Percentiles rank a stretch among this genome's conserved stretches.
Conservation (phyloP, 1,140 invertebrate genomes). For the Daktulosphaira vitifoliae region DNA sequence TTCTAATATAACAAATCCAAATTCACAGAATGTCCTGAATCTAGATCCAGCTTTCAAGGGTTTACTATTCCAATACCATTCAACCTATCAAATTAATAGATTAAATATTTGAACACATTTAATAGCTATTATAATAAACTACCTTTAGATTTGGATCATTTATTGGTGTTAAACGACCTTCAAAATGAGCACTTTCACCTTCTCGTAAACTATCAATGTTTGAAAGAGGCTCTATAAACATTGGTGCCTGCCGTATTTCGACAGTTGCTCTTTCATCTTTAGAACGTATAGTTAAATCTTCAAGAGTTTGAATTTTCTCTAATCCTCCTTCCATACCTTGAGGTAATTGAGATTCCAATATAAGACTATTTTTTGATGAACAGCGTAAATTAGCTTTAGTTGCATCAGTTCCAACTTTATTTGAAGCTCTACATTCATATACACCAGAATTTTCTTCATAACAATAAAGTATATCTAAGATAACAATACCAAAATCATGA, state of each 20-base stretch:
- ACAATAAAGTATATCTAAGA: conserved; percentile 91
- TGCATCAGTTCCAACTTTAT: conserved; percentile 80
- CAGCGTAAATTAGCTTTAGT: conserved; percentile 81
- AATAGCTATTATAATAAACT: conserved; percentile 14
- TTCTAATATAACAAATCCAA: conserved; percentile 88
- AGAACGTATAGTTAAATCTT: conserved; percentile 69
- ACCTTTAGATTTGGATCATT: conserved; percentile 90
- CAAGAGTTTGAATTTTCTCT: conserved; percentile 84
- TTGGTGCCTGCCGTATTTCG: conserved; percentile 69
- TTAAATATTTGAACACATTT: background rate
- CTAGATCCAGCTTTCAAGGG: conserved; percentile 78
- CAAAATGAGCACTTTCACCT: conserved; percentile 89
- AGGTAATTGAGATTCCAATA: conserved; percentile 89
- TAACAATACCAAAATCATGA: conserved; percentile 95
- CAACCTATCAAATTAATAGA: conserved; percentile 51
- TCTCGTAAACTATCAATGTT: conserved; percentile 78
- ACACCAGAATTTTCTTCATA: conserved; percentile 93
- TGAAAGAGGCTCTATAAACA: conserved; percentile 80
- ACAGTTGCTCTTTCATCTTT: conserved; percentile 61
- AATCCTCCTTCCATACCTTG: conserved; percentile 85
- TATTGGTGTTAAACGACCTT: conserved; percentile 81
- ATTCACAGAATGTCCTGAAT: conserved; percentile 89
- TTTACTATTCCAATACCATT: conserved; percentile 93
- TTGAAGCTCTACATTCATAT: conserved; percentile 84
- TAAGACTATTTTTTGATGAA: conserved; percentile 80